Conservation (phyloP, 2,113 vertebrate genomes). For the Hystrix brachyura region DNA sequence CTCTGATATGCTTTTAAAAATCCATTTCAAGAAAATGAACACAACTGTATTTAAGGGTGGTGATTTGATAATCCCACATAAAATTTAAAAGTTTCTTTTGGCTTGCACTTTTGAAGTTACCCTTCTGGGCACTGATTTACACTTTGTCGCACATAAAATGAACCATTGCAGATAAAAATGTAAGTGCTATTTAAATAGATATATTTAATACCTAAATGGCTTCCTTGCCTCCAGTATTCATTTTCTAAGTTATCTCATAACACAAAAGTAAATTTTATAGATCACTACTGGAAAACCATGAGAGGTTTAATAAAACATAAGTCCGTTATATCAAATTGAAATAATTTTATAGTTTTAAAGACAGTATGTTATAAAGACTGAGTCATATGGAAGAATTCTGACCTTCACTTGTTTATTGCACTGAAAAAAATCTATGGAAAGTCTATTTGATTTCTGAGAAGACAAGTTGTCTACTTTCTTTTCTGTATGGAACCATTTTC, state of each 20-base stretch:
- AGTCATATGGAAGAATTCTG: neutral
- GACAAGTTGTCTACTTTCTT: neutral
- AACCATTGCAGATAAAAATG: neutral
- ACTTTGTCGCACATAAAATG: neutral
- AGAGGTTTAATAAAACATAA: constrained; percentile 54
- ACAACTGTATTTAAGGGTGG: neutral
- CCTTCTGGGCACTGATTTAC: neutral
- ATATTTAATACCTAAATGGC: neutral
- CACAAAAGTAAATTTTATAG: constrained; percentile 53
- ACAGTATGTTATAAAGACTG: neutral
- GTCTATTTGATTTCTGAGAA: neutral
- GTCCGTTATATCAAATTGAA: neutral
- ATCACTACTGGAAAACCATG: neutral
- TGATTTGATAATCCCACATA: constrained; percentile 35
- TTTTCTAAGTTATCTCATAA: constrained; percentile 34
- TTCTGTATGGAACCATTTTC: neutral
- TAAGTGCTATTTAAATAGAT: neutral
- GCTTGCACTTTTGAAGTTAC: constrained; percentile 46
- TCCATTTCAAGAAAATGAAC: constrained; percentile 37
- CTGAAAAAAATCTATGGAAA: constrained; percentile 3
- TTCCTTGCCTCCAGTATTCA: neutral
- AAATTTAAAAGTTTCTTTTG: neutral
- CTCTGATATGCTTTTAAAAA: constrained; percentile 32
- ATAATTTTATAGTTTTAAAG: constrained; percentile 38
- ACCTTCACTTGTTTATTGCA: constrained; percentile 9